Percentiles rank a stretch among this genome's conserved stretches.
phyloP scores from a whole-genome alignment of 2,888 invertebrate species.

The Nephrotoma guestfalica region DNA sequence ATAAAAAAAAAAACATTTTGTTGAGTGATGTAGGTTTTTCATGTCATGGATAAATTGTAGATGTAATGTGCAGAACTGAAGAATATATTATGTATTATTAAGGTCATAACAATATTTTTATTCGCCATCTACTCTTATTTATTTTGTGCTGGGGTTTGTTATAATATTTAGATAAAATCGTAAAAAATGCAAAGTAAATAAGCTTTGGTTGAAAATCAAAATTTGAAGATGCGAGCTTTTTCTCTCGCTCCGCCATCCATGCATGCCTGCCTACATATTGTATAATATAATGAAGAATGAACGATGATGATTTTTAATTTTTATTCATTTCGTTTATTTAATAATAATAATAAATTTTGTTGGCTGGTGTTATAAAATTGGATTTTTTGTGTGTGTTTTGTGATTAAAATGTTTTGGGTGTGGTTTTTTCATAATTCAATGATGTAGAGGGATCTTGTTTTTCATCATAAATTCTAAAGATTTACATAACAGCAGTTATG shows the following conservation, averaged over 20 bases:
- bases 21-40: neutral
- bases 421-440: neutral
- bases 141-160: neutral
- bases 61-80: neutral
- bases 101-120: neutral
- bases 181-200: neutral
- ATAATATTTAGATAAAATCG: neutral
- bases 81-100: neutral
- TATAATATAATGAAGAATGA: neutral
- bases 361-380: neutral
- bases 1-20: neutral
- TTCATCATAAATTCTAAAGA: neutral
- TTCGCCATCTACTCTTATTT: neutral
- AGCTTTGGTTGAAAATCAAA: neutral
- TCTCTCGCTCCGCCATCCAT: neutral
- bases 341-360: neutral
- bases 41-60: neutral
- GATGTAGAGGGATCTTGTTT: neutral
- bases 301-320: neutral
- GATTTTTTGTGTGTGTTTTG: neutral
- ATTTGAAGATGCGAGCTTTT: neutral
- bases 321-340: neutral
- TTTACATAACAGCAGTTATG: neutral
- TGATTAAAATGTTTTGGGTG: neutral
- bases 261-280: too few relatives aligned